Percentiles rank a stretch among this genome's conserved stretches.
Conservation (phyloP, 2,888 invertebrate species). For the Mamestra brassicae region DNA sequence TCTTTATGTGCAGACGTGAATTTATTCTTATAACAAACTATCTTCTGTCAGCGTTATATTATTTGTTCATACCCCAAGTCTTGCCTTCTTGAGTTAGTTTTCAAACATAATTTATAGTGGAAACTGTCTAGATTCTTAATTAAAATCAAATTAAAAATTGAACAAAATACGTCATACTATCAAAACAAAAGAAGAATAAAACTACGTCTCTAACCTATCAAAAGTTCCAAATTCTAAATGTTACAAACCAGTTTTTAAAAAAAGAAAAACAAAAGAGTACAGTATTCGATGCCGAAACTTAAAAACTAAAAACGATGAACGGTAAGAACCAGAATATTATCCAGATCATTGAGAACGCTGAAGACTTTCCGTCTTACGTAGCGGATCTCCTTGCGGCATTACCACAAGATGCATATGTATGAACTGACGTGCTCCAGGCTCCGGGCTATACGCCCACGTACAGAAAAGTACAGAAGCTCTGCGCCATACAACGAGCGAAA, state of each 20-base stretch:
- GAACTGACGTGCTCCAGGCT: constrained; percentile 35
- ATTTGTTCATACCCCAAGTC: too few species aligned
- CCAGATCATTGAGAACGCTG: constrained; percentile 25
- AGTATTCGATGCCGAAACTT: not conserved
- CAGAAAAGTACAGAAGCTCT: not conserved
- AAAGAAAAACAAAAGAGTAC: not conserved
- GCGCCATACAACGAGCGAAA: not conserved
- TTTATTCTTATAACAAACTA: too few species aligned
- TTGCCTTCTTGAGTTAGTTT: too few species aligned
- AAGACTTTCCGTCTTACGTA: constrained; percentile 41
- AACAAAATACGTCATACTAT: not conserved
- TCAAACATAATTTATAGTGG: too few species aligned
- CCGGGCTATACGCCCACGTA: constrained; percentile 25
- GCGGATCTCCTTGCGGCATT: constrained; percentile 43
- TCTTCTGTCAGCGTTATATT: too few species aligned
- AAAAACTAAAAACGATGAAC: constrained; percentile 12
- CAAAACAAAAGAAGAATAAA: not conserved
- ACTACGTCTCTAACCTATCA: not conserved
- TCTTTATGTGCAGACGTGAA: too few species aligned
- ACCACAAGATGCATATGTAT: constrained; percentile 54
- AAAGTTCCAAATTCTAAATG: not conserved
- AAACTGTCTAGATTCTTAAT: too few species aligned
- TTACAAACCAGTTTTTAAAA: not conserved
- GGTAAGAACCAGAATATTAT: constrained; percentile 21
- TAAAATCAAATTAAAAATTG: not conserved